Evolutionary conservation across 2,113 vertebrate species (phyloP).

Genomic region (Ailuropoda melanoleuca): DNA sequence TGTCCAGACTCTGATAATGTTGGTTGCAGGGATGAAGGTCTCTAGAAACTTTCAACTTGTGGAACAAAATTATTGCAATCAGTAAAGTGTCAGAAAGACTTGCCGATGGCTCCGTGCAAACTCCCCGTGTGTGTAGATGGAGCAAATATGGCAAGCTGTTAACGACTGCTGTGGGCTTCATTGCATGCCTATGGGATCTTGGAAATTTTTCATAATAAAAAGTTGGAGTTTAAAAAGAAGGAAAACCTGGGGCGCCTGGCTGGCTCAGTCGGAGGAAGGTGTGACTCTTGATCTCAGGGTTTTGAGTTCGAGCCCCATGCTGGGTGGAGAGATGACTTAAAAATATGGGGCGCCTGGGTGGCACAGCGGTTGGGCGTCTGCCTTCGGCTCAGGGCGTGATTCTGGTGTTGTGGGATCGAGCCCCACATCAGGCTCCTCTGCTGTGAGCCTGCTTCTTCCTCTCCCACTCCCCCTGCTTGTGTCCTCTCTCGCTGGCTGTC

Average conservation of each 20-base stretch:
- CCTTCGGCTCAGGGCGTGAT: too few species aligned
- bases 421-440: too few species aligned
- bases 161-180: background rate
- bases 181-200: background rate
- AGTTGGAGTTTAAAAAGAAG: background rate
- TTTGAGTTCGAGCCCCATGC: background rate
- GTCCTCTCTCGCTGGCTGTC: too few species aligned
- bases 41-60: background rate
- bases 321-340: too few species aligned
- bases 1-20: background rate
- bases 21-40: background rate
- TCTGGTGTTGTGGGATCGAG: too few species aligned
- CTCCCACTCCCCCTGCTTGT: too few species aligned
- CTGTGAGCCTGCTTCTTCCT: too few species aligned
- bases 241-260: background rate
- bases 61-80: background rate
- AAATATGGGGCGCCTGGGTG: too few species aligned
- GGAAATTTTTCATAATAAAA: background rate
- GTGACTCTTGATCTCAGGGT: background rate
- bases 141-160: background rate
- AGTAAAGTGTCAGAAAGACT: background rate
- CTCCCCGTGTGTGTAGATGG: fast-evolving
- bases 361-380: too few species aligned
- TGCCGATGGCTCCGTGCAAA: background rate
- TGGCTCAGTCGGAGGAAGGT: background rate